phyloP scores from a whole-genome alignment of 2,888 invertebrate species.

The Coronaproctus castanopsis region DNA sequence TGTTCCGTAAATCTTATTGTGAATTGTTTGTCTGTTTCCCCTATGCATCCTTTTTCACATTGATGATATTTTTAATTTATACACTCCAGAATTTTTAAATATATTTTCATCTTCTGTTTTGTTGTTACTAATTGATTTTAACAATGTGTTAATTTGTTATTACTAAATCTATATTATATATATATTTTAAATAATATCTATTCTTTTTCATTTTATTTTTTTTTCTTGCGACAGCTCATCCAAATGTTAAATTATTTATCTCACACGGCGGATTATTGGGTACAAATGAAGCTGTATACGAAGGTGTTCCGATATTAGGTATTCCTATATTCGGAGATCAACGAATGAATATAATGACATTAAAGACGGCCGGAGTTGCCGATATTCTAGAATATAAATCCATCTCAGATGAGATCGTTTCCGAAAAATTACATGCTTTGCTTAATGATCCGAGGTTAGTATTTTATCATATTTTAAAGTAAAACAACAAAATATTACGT shows the following conservation, averaged over 20 bases:
- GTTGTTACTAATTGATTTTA: no score
- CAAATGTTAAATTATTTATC: conserved; percentile 30
- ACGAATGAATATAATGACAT: conserved; percentile 16
- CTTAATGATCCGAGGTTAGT: conserved; percentile 22
- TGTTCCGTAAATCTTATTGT: no score
- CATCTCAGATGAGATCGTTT: conserved; percentile 34
- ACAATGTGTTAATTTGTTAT: no score
- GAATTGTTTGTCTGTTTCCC: no score
- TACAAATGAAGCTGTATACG: conserved; percentile 29
- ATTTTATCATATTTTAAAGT: neutral
- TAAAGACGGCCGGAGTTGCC: conserved; percentile 15
- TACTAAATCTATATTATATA: no score
- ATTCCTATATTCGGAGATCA: conserved; percentile 19
- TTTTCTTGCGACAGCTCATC: no score
- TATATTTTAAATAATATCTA: no score
- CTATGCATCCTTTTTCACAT: no score
- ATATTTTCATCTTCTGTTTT: no score
- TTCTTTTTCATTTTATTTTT: neutral
- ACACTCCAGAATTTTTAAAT: no score
- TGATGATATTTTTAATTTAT: no score
- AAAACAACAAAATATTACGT: no score
- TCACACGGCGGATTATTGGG: conserved; percentile 34
- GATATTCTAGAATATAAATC: conserved; percentile 22
- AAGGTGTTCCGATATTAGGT: conserved; percentile 27
- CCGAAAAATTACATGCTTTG: conserved; percentile 35